Evolutionary conservation across 2,113 vertebrate genomes (phyloP).

Genomic region (Heliornis fulica): DNA sequence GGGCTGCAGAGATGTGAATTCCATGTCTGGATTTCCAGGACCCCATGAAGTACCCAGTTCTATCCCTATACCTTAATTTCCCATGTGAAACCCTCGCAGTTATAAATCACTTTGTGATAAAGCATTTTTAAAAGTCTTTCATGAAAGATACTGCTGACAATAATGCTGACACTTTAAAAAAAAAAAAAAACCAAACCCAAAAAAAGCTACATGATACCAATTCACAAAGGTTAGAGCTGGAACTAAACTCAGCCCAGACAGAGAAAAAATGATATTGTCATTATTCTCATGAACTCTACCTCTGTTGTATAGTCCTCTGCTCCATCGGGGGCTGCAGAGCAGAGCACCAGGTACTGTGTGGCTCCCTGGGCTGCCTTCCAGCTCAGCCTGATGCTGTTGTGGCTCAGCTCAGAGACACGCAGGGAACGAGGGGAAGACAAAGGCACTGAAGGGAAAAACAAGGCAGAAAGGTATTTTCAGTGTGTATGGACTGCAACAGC

Average conservation of each 20-base stretch:
- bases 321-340: constrained; percentile 76
- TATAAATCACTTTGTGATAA: background rate
- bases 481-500: background rate
- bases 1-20: background rate
- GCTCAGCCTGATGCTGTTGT: constrained; percentile 78
- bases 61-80: background rate
- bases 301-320: constrained; percentile 62
- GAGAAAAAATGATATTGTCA: fast-evolving
- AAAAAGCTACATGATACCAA: too few species aligned
- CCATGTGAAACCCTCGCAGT: background rate
- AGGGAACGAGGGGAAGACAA: constrained; percentile 78
- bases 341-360: constrained; percentile 87
- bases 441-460: constrained; percentile 70
- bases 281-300: constrained; percentile 17
- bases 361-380: constrained; percentile 82
- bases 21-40: background rate
- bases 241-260: background rate
- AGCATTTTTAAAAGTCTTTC: background rate
- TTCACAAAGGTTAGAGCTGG: background rate
- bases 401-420: constrained; percentile 77
- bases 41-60: background rate
- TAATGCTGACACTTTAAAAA: background rate
- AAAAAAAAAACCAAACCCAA: background rate
- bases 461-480: background rate
- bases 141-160: background rate